These are phyloP conservation scores for Merodon equestris DNA, from an alignment of 2,888 invertebrate species.

Conservation along the genomic window DNA sequence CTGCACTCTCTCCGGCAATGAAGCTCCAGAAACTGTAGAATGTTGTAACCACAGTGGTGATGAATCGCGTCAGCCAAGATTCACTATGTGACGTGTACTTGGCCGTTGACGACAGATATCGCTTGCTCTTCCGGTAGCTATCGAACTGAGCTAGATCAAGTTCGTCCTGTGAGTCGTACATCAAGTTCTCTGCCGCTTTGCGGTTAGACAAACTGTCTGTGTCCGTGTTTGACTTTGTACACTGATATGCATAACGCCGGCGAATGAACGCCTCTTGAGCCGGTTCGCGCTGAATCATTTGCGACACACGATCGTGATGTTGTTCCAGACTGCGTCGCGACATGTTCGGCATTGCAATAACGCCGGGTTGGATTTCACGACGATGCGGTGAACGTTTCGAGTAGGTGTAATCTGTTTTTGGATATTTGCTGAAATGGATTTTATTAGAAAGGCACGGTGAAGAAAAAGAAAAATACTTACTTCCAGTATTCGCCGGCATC, in stretches of 20 bases:
- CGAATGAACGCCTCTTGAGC: slow-evolving; percentile 76
- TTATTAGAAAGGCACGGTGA: slow-evolving; percentile 11
- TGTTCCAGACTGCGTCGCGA: slow-evolving; percentile 85
- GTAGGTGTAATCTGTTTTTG: slow-evolving; percentile 95
- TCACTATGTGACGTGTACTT: slow-evolving; percentile 50
- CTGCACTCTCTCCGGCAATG: slow-evolving; percentile 62
- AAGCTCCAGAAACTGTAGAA: slow-evolving; percentile 72
- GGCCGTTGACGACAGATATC: slow-evolving; percentile 35
- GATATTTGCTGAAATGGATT: slow-evolving; percentile 84
- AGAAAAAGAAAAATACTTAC: slow-evolving; percentile 80
- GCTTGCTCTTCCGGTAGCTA: slow-evolving; percentile 67
- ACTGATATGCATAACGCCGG: slow-evolving; percentile 73
- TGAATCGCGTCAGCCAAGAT: slow-evolving; percentile 73
- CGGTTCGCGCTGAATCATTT: slow-evolving; percentile 76
- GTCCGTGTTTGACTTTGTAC: slow-evolving; percentile 5
- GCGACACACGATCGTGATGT: slow-evolving; percentile 80
- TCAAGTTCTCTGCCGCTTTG: slow-evolving; percentile 70
- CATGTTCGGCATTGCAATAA: slow-evolving; percentile 93
- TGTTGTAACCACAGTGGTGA: slow-evolving; percentile 73
- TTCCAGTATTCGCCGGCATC: slow-evolving; percentile 91
- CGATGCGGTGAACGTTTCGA: slow-evolving; percentile 90
- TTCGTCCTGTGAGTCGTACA: slow-evolving; percentile 78
- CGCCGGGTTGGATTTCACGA: slow-evolving; percentile 88
- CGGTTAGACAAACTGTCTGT: slow-evolving; percentile 42
- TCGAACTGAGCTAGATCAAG: slow-evolving; percentile 73